These are phyloP conservation scores for Bombus pyrosoma DNA, from an alignment of 1,140 invertebrate species.

Conservation along the genomic window DNA sequence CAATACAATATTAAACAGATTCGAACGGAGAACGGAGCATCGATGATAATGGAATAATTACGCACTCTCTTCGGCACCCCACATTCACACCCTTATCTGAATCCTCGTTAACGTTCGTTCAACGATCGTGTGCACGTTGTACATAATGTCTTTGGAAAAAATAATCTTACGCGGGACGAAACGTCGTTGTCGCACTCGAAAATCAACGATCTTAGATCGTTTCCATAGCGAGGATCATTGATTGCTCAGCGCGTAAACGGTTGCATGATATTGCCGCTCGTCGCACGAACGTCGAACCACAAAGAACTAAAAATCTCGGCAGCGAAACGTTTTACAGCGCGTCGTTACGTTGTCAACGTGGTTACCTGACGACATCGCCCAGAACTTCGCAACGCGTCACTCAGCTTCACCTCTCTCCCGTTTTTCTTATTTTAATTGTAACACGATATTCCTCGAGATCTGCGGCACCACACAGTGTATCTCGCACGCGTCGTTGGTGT, in stretches of 20 bases:
- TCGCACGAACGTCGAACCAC: constrained; percentile 37
- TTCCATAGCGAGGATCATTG: constrained; percentile 19
- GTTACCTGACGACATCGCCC: constrained; percentile 73
- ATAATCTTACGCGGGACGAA: neutral
- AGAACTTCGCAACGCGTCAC: constrained; percentile 49
- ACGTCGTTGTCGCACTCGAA: neutral
- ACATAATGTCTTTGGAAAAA: constrained; percentile 13
- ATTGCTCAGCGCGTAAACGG: neutral
- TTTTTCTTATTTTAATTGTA: constrained; percentile 18
- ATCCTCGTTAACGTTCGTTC: constrained; percentile 22
- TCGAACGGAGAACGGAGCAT: no score
- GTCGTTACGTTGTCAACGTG: constrained; percentile 31
- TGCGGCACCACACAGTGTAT: constrained; percentile 54
- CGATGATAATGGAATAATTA: constrained; percentile 28
- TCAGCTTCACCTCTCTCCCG: constrained; percentile 15
- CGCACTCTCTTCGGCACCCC: constrained; percentile 35
- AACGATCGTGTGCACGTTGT: constrained; percentile 4
- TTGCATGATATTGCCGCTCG: constrained; percentile 25
- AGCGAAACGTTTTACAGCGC: constrained; percentile 15
- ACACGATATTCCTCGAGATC: constrained; percentile 31
- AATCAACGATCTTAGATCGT: constrained; percentile 26
- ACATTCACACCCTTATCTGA: constrained; percentile 39
- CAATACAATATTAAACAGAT: neutral
- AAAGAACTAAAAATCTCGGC: neutral
- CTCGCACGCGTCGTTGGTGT: constrained; percentile 70